Conservation (phyloP, 2,888 invertebrate species). For the Eilema caniola region DNA sequence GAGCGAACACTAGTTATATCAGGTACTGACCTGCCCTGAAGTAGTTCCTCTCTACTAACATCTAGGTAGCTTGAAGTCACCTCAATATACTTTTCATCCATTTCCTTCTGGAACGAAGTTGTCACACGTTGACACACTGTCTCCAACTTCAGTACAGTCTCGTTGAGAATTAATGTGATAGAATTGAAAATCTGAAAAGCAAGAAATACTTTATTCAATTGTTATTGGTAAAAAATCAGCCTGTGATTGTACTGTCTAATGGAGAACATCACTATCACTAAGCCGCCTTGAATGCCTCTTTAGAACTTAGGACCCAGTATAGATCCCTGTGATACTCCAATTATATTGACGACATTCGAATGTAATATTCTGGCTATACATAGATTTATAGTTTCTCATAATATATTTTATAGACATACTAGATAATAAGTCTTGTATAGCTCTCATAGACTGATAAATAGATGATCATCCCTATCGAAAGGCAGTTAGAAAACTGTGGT, state of each 20-base stretch:
- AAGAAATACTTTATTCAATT: background rate
- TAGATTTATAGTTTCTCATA: background rate
- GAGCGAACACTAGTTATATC: background rate
- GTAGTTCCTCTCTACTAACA: constrained; percentile 57
- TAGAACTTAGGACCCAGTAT: background rate
- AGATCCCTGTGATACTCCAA: constrained; percentile 10
- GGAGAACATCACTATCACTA: no score
- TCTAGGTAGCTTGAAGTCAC: constrained; percentile 52
- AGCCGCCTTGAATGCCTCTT: no score
- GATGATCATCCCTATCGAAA: background rate
- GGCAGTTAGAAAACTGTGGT: background rate
- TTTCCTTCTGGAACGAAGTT: constrained; percentile 75
- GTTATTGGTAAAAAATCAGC: background rate
- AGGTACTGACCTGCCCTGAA: constrained; percentile 66
- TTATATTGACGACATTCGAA: background rate
- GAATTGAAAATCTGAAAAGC: constrained; percentile 63
- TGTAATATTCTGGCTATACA: background rate
- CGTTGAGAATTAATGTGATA: constrained; percentile 52
- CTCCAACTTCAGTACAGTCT: constrained; percentile 60
- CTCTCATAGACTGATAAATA: background rate
- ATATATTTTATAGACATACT: background rate
- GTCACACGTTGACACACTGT: constrained; percentile 63
- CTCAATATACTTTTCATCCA: constrained; percentile 79
- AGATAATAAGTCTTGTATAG: background rate
- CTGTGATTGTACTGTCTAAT: no score